A percentile compares a stretch with the other conserved stretches of the same genome.
phyloP scores from a whole-genome alignment of 2,113 vertebrate genomes.

The Platysternon megacephalum region DNA sequence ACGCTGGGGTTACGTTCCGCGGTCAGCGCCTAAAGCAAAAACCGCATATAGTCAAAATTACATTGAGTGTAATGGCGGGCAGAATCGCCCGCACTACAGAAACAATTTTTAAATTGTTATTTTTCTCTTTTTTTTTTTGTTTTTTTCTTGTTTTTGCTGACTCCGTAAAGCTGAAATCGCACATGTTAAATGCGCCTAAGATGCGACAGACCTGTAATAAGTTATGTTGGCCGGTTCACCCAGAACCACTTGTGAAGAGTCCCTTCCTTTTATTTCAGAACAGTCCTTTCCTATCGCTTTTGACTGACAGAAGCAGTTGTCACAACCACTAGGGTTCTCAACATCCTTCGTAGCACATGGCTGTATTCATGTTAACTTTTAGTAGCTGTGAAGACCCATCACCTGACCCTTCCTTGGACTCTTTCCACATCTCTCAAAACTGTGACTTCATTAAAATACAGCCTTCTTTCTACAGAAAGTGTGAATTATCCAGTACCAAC shows the following conservation, averaged over 20 bases:
- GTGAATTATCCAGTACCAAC: background rate
- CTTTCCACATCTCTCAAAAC: no score
- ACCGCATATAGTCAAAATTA: no score
- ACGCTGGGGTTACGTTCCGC: no score
- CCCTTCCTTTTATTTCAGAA: background rate
- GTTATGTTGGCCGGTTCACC: background rate
- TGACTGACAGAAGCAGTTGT: background rate
- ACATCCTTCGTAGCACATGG: conserved; percentile 22
- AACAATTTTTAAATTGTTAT: no score
- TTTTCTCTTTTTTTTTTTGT: no score
- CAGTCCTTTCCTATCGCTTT: background rate
- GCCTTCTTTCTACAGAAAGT: background rate
- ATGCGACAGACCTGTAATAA: no score
- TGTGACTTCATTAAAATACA: background rate
- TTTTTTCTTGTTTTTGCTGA: no score
- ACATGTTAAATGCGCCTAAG: no score
- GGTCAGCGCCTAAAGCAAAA: no score
- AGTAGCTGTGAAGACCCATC: conserved; percentile 26
- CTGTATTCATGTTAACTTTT: conserved; percentile 33
- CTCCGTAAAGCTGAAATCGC: no score
- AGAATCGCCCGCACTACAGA: no score
- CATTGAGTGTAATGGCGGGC: no score
- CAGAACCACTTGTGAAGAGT: background rate
- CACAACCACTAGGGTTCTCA: conserved; percentile 13
- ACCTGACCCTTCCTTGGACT: background rate